Evolutionary conservation across 2,113 vertebrate species (phyloP), one percentile per base, ranked within the genome.

Genomic region (Caloenas nicobarica): DNA sequence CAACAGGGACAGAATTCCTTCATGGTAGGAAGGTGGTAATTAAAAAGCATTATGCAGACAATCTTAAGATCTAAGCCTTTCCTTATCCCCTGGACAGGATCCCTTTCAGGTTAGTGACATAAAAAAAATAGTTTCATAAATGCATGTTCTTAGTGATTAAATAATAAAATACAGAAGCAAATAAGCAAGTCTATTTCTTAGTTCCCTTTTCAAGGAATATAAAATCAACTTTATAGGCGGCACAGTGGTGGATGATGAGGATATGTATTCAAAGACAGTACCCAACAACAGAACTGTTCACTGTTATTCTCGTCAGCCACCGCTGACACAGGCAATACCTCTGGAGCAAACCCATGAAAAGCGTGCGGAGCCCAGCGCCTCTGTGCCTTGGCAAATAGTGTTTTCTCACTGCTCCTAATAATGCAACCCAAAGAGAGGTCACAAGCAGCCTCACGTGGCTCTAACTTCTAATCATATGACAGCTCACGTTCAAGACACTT

Each of bases 11-110:
- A 60, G 54, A 48, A 93, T 76, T 93, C 26, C 86, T 92, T 88
- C 70, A 84, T 11, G 33, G 65, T 87, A 94, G 69, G 79, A 95
- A 88, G 60, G 84, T 69, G 89, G 83, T 81, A 96, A 97, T 90
- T 81, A 86, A 93, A 92, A 97, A 93, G 72, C 80, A 91, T 88
- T 94, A 95, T 24, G 23, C 72, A 94, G 79, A 94, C 87, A 81
- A 72, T 58, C 83, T 86, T 79, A 74, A 81, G 9, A 76, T 53
- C 78, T 70, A 83, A 91, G 34, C 58, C n/a, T 66, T 91, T 50
- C 58, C 29, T 40, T 64, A 81, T 16, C 33, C 36, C 44, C n/a
- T 51, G 12, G n/a, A 91, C 6, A 73, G 40, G 51, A 62, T 56
- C 36, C 56, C 51, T 83, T 81, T 81, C 3, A 1, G 21, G 40